These are phyloP conservation scores for Nothobranchius furzeri DNA, from an alignment of 2,113 vertebrate species.

Conservation along the genomic window DNA sequence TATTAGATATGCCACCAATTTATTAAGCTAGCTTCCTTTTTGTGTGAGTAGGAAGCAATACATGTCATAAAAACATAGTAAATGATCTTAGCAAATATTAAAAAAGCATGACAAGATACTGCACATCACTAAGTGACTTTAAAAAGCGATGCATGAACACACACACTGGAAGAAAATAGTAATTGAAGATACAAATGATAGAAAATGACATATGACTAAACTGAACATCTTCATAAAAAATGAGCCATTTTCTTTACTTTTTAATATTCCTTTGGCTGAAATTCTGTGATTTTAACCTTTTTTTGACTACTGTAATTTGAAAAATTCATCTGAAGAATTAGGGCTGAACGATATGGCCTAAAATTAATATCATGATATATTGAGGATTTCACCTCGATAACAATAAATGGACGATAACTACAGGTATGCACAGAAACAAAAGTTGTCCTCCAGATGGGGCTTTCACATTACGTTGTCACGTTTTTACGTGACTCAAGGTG, in stretches of 20 bases:
- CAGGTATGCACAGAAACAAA: no score
- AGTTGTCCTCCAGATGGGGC: no score
- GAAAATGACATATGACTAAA: neutral
- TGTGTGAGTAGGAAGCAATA: neutral
- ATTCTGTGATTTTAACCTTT: neutral
- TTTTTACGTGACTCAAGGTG: no score
- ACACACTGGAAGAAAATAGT: slow-evolving; percentile 20
- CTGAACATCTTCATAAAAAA: neutral
- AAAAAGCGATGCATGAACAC: slow-evolving; percentile 34
- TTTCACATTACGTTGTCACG: no score
- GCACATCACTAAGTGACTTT: slow-evolving; percentile 23
- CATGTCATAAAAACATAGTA: neutral
- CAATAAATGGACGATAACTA: no score
- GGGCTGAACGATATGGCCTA: no score
- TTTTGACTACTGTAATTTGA: no score
- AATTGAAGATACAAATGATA: slow-evolving; percentile 28
- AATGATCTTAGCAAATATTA: slow-evolving; percentile 20
- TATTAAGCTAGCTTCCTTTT: slow-evolving; percentile 13
- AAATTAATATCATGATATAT: no score
- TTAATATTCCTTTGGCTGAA: neutral
- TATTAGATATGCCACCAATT: slow-evolving; percentile 38
- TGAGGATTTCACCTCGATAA: no score
- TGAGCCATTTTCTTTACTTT: neutral
- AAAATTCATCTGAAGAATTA: no score
- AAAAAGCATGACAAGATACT: slow-evolving; percentile 18